phyloP scores from a whole-genome alignment of 1,140 invertebrate species.

The Drosophila ananassae region DNA sequence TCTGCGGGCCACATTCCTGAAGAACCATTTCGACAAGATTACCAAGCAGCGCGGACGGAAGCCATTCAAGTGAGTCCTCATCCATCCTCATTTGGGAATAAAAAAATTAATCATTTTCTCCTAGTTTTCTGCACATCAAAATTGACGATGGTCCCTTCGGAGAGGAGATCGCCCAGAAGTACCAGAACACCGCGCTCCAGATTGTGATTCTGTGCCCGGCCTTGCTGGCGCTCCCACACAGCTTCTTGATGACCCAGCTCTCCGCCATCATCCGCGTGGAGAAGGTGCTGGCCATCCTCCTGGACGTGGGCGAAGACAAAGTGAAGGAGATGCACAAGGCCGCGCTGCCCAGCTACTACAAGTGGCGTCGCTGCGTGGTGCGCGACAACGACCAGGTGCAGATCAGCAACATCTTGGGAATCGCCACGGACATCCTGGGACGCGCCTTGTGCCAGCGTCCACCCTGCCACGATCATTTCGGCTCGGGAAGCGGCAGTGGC shows the following conservation, averaged over 20 bases:
- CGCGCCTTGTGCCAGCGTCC: slow-evolving; percentile 86
- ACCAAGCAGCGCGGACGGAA: slow-evolving; percentile 90
- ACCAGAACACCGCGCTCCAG: slow-evolving; percentile 88
- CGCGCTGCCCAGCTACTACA: slow-evolving; percentile 88
- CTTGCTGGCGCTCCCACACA: slow-evolving; percentile 87
- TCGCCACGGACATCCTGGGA: slow-evolving; percentile 90
- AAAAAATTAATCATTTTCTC: not conserved
- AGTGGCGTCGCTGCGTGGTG: slow-evolving; percentile 91
- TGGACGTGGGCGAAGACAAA: slow-evolving; percentile 89
- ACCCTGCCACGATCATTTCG: slow-evolving; percentile 79
- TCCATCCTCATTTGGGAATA: no score
- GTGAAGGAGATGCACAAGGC: slow-evolving; percentile 87
- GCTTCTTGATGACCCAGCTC: slow-evolving; percentile 85
- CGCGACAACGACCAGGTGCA: slow-evolving; percentile 92
- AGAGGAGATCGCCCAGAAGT: slow-evolving; percentile 86
- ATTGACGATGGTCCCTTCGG: slow-evolving; percentile 88
- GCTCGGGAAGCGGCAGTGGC: slow-evolving; percentile 23
- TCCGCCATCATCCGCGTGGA: slow-evolving; percentile 88
- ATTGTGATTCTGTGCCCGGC: slow-evolving; percentile 91
- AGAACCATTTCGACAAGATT: slow-evolving; percentile 92
- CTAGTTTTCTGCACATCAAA: slow-evolving; percentile 89
- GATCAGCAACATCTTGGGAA: slow-evolving; percentile 91
- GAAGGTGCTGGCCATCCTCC: slow-evolving; percentile 90
- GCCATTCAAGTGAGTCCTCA: slow-evolving; percentile 87
- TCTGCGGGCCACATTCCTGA: slow-evolving; percentile 92